Evolutionary conservation across 1,140 invertebrate genomes (phyloP), one percentile per base, ranked within the genome.

Genomic region (Cydia fagiglandana): DNA sequence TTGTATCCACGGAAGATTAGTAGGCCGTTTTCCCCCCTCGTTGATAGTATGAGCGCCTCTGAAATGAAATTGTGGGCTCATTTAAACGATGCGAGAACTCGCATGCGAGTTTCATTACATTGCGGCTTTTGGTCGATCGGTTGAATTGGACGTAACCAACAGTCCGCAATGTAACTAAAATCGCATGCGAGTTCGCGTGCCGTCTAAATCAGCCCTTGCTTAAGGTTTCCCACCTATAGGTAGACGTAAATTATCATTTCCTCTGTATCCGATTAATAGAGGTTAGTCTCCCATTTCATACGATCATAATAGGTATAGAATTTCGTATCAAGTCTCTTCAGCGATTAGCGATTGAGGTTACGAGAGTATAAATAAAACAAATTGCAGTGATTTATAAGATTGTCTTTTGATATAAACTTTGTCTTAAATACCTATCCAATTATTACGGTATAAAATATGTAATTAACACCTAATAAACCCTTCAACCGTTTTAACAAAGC

Each of bases 1-100:
- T 84, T 90, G 64, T 89, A 89, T 5, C 83, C 80, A 9, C 80
- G 77, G 34, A 84, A 88, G 0, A 85, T 64, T 6, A 89, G 74
- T 73, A 88, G 77, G 0, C 85, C 85, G 13, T 78, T 78, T 15
- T 75, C 75, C 13, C 80, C 76, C 53, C 80, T 82, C 12, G 87
- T 88, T 50, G 85, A 85, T 78, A 89, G 84, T 56, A 89, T 79
- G n/a, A 83, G 73, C 4, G 82, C 84, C 66, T 82, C 87, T 88
- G 84, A 30, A 85, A 87, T 56, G 0, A 15, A 50, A 50, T 41
- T 10, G 24, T 24, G 24, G 24, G 24, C 24, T 24, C 24, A 24
- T 24, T 24, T 24, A 24, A 2, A 24, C 24, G 24, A 24, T 24
- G 24, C 24, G 24, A 24, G 24, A 24, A 24, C 24, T 24, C 24